Evolutionary conservation across 2,113 vertebrate genomes (phyloP).

Genomic region (Chlorocebus sabaeus): DNA sequence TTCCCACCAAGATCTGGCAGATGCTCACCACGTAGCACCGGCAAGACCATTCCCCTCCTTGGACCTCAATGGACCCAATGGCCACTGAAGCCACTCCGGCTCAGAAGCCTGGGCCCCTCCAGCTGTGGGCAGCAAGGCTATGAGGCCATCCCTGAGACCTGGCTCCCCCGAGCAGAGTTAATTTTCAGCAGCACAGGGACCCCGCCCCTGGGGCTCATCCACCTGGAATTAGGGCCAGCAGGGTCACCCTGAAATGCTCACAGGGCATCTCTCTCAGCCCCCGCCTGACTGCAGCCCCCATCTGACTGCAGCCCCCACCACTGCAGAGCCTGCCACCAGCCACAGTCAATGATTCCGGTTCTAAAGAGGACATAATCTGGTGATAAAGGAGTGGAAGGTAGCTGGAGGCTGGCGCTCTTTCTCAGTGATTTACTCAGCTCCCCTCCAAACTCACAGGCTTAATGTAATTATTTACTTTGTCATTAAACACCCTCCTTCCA

Average conservation of each 20-base stretch:
- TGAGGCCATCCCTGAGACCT: background rate
- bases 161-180: background rate
- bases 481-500: constrained; percentile 74
- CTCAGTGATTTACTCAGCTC: constrained; percentile 83
- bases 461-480: constrained; percentile 82
- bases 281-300: constrained; percentile 81
- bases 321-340: constrained; percentile 58
- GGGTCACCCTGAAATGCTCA: constrained; percentile 55
- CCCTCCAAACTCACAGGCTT: constrained; percentile 67
- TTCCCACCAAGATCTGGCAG: background rate
- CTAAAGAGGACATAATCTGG: constrained; percentile 76
- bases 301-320: constrained; percentile 82
- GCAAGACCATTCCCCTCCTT: background rate
- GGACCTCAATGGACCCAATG: background rate
- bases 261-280: constrained; percentile 87
- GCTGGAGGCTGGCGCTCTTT: constrained; percentile 77
- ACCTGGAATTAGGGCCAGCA: constrained; percentile 51
- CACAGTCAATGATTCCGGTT: constrained; percentile 86
- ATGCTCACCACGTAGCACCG: background rate
- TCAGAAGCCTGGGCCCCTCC: background rate
- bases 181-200: background rate
- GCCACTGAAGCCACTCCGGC: background rate
- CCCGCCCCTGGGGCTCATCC: accelerated
- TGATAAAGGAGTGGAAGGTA: constrained; percentile 86
- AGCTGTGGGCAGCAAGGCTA: no score